Evolutionary conservation across 2,888 invertebrate species (phyloP), one percentile per base, ranked within the genome.

Genomic region (Coenonympha arcania): DNA sequence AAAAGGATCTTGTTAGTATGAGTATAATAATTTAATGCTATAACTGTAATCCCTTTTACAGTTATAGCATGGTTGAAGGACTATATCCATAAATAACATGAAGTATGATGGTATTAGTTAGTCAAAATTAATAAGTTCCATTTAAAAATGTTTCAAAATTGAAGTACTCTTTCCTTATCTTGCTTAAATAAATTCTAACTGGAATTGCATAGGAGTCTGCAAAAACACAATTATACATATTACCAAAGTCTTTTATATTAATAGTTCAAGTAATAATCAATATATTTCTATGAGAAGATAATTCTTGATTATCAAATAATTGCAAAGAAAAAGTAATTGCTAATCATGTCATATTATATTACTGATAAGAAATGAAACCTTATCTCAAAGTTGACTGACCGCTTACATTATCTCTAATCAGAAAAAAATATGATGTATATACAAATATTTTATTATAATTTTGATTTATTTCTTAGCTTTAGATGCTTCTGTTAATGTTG

Each of bases 351-450:
- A 42, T 48, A 48, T 22, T 19, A 22, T 34, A 4, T 6, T 22
- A 6, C 6, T 39, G 43, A 48, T 48, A 49, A 43, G 13, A 34
- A 34, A 18, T 8, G 13, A 24, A 39, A 15, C 15, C 24, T 40
- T 48, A 52, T 52, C 52, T 33, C 19, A 48, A 26, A 48, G 52
- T 41, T 52, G 37, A 48, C 28, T 48, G 48, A 52, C 43, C 44
- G 9, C 22, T 49, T 28, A 24, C 16, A n/a, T n/a, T n/a, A 40
- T 8, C 16, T 6, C 37, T 39, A 15, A 39, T 39, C 39, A 5
- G 39, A 9, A 31, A 11, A 39, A n/a, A 22, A 39, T 15, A n/a
- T 34, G 20, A 36, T 24, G 39, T 24, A 39, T 24, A 24, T 24
- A 24, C 24, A 18, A 13, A 13, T 13, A 37, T 24, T 39, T 39